Base-by-base conservation (phyloP, 2,888 invertebrate genomes). In the Cephalotes varians region DNA sequence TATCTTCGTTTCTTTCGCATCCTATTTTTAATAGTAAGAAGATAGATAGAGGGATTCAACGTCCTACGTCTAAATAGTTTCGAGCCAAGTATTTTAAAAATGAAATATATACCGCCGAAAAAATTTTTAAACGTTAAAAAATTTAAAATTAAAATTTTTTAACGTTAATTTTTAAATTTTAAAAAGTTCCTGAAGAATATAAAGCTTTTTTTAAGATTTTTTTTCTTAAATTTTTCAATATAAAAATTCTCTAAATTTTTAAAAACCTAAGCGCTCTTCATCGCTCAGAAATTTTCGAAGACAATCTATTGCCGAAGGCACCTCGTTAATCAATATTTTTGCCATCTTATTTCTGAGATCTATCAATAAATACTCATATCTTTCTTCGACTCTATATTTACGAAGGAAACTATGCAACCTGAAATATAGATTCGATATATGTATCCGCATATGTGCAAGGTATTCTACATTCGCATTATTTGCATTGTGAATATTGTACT, bases 21-120 rank as follows among this genome's bases (percentile, higher is more conserved):
- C 28, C 0, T 40, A 31, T 58, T 44, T 72, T 56, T 7, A 71
- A 40, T 18, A 4, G n/a, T n/a, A n/a, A n/a, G n/a, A n/a, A n/a
- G 0, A 0, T 56, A 4, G 18, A 37, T 40, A 72, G 28, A 5
- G 9, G 28, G 12, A 10, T 9, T 69, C 4, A 15, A 15, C n/a
- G 1, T 73, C 18, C 31, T 28, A n/a, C n/a, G n/a, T 73, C 15
- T 31, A 28, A 72, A 58, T 10, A 37, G 18, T 72, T 72, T 58
- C 6, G 7, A 31, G 28, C 28, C n/a, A 28, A 51, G 2, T 7
- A 15, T 37, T 44, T 25, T 18, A 54, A 25, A 71, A 37, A 10
- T 25, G 1, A 51, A 31, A 37, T n/a, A 49, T 25, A 34, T 4
- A 34, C n/a, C n/a, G 15, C 6, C 28, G 15, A 65, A 6, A 65